A percentile compares a stretch with the other conserved stretches of the same genome.
phyloP scores from a whole-genome alignment of 1,140 invertebrate genomes.

The Drosophila asahinai region DNA sequence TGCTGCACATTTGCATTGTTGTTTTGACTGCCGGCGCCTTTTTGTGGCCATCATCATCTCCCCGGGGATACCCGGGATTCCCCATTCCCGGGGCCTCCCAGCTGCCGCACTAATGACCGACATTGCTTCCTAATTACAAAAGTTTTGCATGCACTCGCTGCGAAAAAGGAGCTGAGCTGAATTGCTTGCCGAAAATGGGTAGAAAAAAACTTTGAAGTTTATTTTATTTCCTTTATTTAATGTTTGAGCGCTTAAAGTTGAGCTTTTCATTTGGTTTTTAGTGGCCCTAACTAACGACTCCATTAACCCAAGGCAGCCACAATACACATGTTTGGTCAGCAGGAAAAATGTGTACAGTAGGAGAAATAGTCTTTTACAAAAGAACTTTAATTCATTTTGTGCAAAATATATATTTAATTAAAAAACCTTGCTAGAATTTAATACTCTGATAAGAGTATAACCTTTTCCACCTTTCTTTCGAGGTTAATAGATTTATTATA shows the following conservation, averaged over 20 bases:
- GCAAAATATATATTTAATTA: too few species aligned
- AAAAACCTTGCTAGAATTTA: too few species aligned
- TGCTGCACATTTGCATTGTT: constrained; percentile 75
- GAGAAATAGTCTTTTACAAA: not conserved
- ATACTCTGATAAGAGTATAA: too few species aligned
- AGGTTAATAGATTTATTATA: too few species aligned
- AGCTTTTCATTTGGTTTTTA: constrained; percentile 52
- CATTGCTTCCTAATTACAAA: constrained; percentile 83
- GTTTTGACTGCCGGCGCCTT: constrained; percentile 73
- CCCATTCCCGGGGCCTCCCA: not conserved
- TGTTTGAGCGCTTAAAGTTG: constrained; percentile 65
- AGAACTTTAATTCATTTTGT: too few species aligned
- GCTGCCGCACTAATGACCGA: constrained; percentile 70
- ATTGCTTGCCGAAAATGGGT: constrained; percentile 25
- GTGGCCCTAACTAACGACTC: constrained; percentile 64
- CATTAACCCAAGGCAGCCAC: constrained; percentile 63
- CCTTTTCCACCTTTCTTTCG: too few species aligned
- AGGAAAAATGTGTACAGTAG: constrained; percentile 9
- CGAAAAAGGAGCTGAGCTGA: constrained; percentile 21
- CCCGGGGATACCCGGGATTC: not conserved
- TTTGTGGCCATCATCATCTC: constrained; percentile 44
- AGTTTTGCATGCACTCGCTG: constrained; percentile 76
- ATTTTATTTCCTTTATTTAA: constrained; percentile 80
- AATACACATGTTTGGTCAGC: constrained; percentile 64
- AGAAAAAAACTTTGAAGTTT: constrained; percentile 64